A percentile compares a stretch with the other conserved stretches of the same genome.
phyloP scores from a whole-genome alignment of 2,113 vertebrate species.

The Furnarius figulus region DNA sequence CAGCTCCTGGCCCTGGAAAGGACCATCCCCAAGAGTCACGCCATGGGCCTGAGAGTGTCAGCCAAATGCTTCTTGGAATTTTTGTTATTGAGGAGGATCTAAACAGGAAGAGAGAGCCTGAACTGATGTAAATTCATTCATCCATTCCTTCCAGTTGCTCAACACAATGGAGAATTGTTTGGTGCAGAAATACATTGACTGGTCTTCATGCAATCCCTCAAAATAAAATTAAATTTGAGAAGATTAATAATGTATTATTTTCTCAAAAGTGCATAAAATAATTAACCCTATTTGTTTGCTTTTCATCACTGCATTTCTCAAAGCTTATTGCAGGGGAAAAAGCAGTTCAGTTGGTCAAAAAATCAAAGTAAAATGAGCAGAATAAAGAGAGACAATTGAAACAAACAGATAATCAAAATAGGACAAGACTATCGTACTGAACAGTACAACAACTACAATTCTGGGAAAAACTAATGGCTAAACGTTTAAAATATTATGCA shows the following conservation, averaged over 20 bases:
- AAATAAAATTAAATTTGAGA: neutral
- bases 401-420: neutral
- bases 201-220: neutral
- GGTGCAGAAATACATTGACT: neutral
- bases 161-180: neutral
- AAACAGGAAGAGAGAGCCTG: neutral
- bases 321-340: neutral
- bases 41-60: neutral
- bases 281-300: neutral
- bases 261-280: neutral
- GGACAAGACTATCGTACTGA: neutral
- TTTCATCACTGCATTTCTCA: neutral
- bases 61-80: neutral
- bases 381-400: neutral
- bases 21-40: neutral
- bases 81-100: neutral
- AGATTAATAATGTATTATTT: neutral
- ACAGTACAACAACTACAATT: neutral
- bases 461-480: neutral
- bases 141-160: neutral
- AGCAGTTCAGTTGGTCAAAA: neutral
- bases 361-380: neutral
- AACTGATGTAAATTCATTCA: neutral
- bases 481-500: neutral
- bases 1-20: neutral